A percentile compares a stretch with the other conserved stretches of the same genome.
phyloP scores from a whole-genome alignment of 2,888 invertebrate species.

The Pollenia angustigena region DNA sequence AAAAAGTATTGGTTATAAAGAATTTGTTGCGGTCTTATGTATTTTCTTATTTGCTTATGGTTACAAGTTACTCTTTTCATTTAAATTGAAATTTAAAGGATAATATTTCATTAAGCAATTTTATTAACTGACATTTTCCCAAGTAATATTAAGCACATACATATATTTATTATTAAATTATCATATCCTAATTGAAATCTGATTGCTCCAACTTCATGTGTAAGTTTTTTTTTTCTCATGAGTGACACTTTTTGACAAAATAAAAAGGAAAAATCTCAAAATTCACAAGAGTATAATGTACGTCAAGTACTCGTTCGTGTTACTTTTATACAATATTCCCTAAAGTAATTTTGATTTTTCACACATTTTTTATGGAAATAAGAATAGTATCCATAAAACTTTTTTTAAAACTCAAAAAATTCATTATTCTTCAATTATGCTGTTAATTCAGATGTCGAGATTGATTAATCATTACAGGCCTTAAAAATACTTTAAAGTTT shows the following conservation, averaged over 20 bases:
- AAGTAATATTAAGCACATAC: too few species aligned
- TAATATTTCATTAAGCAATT: too few species aligned
- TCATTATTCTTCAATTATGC: slow-evolving; percentile 25
- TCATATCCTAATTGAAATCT: too few species aligned
- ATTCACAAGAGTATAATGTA: slow-evolving; percentile 56
- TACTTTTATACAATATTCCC: slow-evolving; percentile 7
- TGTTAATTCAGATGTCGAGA: slow-evolving; percentile 25
- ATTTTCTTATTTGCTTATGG: too few species aligned
- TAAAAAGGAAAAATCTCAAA: neutral
- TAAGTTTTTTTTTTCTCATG: slow-evolving; percentile 15
- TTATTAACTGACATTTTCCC: too few species aligned
- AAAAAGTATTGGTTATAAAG: too few species aligned
- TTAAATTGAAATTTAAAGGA: too few species aligned
- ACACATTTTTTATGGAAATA: slow-evolving; percentile 22
- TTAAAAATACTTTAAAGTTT: slow-evolving; percentile 40
- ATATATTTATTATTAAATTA: too few species aligned
- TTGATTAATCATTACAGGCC: slow-evolving; percentile 12
- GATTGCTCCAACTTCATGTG: too few species aligned
- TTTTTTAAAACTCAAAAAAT: neutral
- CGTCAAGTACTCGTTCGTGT: neutral
- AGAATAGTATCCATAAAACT: neutral
- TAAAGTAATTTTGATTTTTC: slow-evolving; percentile 33
- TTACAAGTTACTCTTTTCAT: too few species aligned
- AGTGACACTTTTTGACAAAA: neutral
- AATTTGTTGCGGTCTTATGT: too few species aligned